Conservation (phyloP, 64 coral and sea anemone genomes). For the Dendronephthya gigantea region DNA sequence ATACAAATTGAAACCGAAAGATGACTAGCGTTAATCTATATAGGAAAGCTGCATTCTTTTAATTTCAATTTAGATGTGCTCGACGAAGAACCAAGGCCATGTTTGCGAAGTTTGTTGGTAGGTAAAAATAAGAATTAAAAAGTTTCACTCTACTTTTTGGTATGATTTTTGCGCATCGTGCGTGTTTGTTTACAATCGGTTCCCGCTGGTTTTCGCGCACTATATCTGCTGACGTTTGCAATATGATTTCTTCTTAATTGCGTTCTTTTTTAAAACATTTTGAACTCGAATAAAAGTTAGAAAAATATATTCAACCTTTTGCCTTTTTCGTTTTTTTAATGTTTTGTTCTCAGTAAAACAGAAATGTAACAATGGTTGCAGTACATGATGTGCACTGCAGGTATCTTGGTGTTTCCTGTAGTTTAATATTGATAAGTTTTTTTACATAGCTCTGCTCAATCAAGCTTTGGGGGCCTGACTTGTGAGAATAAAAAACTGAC, state of each 20-base stretch:
- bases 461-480: no score
- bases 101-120: slow-evolving; percentile 11
- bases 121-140: background rate
- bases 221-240: slow-evolving; percentile 10
- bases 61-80: background rate
- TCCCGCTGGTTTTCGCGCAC: background rate
- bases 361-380: background rate
- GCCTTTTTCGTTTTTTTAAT: background rate
- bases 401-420: no score
- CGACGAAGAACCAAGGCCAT: slow-evolving; percentile 6
- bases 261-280: background rate
- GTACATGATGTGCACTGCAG: background rate
- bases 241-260: background rate
- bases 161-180: background rate
- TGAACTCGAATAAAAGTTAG: background rate
- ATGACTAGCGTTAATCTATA: no score
- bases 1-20: no score
- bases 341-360: background rate
- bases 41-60: background rate
- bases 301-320: background rate
- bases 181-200: background rate
- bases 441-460: no score
- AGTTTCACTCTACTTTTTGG: background rate
- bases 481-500: no score
- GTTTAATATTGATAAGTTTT: no score